Percentiles rank a stretch among this genome's conserved stretches.
Evolutionary conservation across 1,140 invertebrate species (phyloP).

Genomic region (Calephelis virginiensis): DNA sequence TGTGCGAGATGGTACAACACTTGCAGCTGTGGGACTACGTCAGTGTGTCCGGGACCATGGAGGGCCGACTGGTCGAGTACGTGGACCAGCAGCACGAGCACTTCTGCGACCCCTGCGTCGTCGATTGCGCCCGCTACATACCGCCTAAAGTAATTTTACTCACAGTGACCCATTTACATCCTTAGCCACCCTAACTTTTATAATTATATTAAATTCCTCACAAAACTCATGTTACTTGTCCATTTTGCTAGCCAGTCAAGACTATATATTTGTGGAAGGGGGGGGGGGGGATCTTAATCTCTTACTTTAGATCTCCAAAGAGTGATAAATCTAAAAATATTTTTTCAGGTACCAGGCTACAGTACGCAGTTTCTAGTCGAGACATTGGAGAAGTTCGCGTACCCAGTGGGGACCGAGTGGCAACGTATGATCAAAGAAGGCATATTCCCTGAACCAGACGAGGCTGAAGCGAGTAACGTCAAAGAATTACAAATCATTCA

Average conservation of each 20-base stretch:
- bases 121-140: constrained; percentile 85
- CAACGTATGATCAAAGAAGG: constrained; percentile 80
- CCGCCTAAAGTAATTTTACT: constrained; percentile 81
- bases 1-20: constrained; percentile 96
- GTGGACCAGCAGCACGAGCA: constrained; percentile 94
- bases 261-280: too few species aligned
- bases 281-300: too few species aligned
- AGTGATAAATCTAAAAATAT: not conserved
- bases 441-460: constrained; percentile 61
- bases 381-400: constrained; percentile 83
- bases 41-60: constrained; percentile 83
- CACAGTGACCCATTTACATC: too few species aligned
- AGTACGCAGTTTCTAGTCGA: constrained; percentile 86
- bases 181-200: too few species aligned
- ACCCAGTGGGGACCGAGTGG: constrained; percentile 88
- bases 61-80: constrained; percentile 90
- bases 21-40: constrained; percentile 94
- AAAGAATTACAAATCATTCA: constrained; percentile 23
- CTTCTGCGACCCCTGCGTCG: constrained; percentile 85
- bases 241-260: too few species aligned
- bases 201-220: too few species aligned
- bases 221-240: too few species aligned
- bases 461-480: constrained; percentile 55
- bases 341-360: constrained; percentile 84
- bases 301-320: too few species aligned